Evolutionary conservation across 2,888 invertebrate genomes (phyloP), one percentile per base, ranked within the genome.

Genomic region (Dasysyrphus albostriatus): DNA sequence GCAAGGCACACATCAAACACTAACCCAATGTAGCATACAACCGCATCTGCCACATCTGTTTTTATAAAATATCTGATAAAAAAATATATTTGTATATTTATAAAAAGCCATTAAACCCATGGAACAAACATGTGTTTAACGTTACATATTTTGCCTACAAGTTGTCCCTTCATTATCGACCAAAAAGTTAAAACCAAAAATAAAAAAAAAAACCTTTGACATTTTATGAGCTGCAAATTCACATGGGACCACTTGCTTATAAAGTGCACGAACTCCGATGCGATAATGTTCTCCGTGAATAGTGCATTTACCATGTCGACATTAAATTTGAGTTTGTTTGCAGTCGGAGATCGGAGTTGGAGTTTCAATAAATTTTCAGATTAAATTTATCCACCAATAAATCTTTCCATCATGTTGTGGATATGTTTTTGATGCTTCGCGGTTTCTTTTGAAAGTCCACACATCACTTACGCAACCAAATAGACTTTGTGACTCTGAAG

Each of bases 21-120:
- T 16, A 39, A 39, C 19, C 24, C 58, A 19, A 42, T 61, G 47
- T 56, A 44, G 8, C 76, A 81, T 70, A 47, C 47, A 56, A 29
- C 65, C 67, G 76, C 84, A 85, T 81, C 81, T 85, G 81, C 77
- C 19, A 42, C 81, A 83, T 83, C 58, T 58, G 61, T 54, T 74
- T 39, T 49, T 10, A 24, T 61, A 61, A 42, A 3, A 2, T 16
- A 37, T 37, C 32, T 51, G 59, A 42, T 32, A 29, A 49, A 44
- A 47, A 34, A 69, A 44, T 24, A n/a, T 9, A 10, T 67, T 24
- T 3, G 34, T 49, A 10, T 19, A 8, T 49, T 34, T 59, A 73
- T 67, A 32, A 49, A 72, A 76, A 42, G 34, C 59, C 65, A 76
- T 54, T 75, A 72, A 65, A 19, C 65, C 74, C 29, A 37, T 32